These are phyloP conservation scores for Mamestra brassicae DNA, from an alignment of 2,888 invertebrate species.

Conservation along the genomic window DNA sequence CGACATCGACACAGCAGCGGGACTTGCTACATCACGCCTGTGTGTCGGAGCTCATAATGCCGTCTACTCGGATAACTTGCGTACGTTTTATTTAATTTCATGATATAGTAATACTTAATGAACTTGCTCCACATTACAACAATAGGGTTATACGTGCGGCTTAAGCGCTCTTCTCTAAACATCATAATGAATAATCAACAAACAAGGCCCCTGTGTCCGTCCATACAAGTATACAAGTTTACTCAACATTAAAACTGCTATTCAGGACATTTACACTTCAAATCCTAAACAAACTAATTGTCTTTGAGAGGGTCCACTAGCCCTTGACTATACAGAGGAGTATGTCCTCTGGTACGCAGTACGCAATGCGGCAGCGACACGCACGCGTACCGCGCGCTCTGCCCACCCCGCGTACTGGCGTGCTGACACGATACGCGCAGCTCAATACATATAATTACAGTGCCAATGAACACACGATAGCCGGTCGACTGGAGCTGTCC, in stretches of 20 bases:
- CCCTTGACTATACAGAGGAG: not conserved
- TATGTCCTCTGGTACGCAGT: constrained; percentile 17
- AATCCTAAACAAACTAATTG: constrained; percentile 42
- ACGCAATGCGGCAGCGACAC: constrained; percentile 45
- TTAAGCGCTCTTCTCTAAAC: constrained; percentile 4
- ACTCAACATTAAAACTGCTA: constrained; percentile 37
- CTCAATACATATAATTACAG: too few species aligned
- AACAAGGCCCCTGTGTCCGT: constrained; percentile 4
- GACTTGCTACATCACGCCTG: not conserved
- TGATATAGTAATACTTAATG: too few species aligned
- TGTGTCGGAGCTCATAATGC: not conserved
- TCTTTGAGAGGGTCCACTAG: not conserved
- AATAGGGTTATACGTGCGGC: not conserved
- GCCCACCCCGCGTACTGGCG: constrained; percentile 11
- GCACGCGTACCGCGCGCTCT: constrained; percentile 45
- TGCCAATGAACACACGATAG: not conserved
- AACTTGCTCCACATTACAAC: not conserved
- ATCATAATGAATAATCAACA: constrained; percentile 10
- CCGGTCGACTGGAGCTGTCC: not conserved
- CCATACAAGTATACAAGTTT: constrained; percentile 39
- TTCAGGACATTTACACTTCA: constrained; percentile 41
- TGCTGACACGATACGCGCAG: not conserved
- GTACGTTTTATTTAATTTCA: not conserved
- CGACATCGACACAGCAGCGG: too few species aligned
- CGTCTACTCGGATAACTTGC: not conserved